phyloP scores from a whole-genome alignment of 2,113 vertebrate species.

The Zosterops hypoxanthus region DNA sequence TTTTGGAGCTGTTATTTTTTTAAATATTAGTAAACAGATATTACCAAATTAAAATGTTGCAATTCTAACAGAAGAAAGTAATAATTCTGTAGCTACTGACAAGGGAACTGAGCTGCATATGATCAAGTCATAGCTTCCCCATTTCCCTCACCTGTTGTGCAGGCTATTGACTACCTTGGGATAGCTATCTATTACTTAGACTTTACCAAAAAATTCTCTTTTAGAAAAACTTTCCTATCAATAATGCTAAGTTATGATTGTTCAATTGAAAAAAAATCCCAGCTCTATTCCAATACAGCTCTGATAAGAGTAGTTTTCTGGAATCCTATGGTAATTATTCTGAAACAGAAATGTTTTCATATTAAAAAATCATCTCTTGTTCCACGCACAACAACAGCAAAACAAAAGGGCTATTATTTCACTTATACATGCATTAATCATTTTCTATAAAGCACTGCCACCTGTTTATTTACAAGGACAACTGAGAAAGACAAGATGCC shows the following conservation, averaged over 20 bases:
- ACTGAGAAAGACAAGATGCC: background rate
- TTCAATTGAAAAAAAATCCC: background rate
- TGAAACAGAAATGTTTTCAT: background rate
- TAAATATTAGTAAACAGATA: background rate
- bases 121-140: background rate
- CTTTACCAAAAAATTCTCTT: background rate
- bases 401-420: background rate
- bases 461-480: background rate
- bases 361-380: background rate
- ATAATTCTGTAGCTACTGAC: background rate
- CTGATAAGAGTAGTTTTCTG: background rate
- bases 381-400: background rate
- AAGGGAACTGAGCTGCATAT: background rate
- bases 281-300: background rate
- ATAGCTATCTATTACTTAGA: background rate
- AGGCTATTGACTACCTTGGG: background rate
- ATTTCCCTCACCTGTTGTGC: background rate
- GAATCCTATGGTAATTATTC: background rate
- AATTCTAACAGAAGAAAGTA: background rate
- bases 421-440: background rate
- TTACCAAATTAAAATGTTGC: background rate
- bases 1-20: background rate
- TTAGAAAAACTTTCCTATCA: background rate
- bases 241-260: background rate
- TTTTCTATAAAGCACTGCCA: background rate